Conservation (phyloP, 1,140 invertebrate genomes). For the Diuraphis noxia region DNA sequence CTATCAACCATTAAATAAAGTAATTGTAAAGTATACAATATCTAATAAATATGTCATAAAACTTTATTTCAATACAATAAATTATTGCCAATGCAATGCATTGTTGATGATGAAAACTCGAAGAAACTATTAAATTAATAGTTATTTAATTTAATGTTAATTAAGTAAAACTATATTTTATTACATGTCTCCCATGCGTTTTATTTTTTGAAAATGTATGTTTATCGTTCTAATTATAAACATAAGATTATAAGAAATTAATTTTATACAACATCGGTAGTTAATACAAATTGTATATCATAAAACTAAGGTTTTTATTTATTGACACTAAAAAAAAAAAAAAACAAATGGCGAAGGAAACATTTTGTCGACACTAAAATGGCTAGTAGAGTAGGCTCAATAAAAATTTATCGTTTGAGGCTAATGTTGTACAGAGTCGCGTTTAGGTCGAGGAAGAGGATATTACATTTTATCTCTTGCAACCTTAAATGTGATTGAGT, state of each 20-base stretch:
- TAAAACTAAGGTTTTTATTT: not conserved
- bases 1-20: not conserved
- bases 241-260: not conserved
- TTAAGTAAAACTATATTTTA: not conserved
- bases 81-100: not conserved
- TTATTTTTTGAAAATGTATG: not conserved
- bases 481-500: not conserved
- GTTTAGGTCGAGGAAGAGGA: not conserved
- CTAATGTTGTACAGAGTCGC: not conserved
- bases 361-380: constrained; percentile 1
- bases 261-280: not conserved
- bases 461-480: not conserved
- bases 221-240: constrained; percentile 3
- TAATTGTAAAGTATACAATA: not conserved
- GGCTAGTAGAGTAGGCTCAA: not conserved
- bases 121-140: not conserved
- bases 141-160: not conserved
- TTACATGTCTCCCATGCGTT: not conserved
- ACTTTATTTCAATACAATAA: not conserved
- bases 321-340: not conserved
- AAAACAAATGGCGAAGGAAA: not conserved
- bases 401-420: constrained; percentile 8
- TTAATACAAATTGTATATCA: not conserved
- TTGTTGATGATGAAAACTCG: not conserved
- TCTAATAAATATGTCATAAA: not conserved